phyloP scores from a whole-genome alignment of 2,113 vertebrate genomes.

The Takifugu flavidus region DNA sequence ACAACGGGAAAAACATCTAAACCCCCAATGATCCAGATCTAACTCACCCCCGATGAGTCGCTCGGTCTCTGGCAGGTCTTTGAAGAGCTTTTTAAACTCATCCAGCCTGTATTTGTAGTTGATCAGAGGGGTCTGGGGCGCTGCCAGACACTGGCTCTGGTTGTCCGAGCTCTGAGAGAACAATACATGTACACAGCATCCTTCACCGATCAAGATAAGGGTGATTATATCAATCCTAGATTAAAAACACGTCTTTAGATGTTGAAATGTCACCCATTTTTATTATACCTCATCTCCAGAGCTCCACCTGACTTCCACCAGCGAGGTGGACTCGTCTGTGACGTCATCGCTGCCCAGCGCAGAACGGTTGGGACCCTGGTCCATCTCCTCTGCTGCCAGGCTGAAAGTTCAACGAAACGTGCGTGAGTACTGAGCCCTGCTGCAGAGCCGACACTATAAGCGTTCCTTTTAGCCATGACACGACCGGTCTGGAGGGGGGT shows the following conservation, averaged over 20 bases:
- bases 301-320: conserved; percentile 45
- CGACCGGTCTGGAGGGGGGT: too few species aligned
- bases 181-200: conserved; percentile 1
- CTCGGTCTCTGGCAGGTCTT: conserved; percentile 83
- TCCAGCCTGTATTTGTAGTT: conserved; percentile 88
- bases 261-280: too few species aligned
- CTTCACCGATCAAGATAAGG: too few species aligned
- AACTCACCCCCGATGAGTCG: conserved; percentile 85
- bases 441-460: too few species aligned
- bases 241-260: too few species aligned
- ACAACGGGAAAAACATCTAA: neutral
- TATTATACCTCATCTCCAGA: conserved; percentile 64
- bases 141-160: conserved; percentile 36
- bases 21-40: neutral
- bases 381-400: conserved; percentile 49
- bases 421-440: too few species aligned
- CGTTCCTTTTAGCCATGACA: too few species aligned
- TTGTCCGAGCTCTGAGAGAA: conserved; percentile 49
- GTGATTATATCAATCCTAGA: too few species aligned
- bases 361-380: conserved; percentile 47
- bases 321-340: conserved; percentile 47
- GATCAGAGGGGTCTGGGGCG: conserved; percentile 76
- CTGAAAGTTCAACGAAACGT: neutral
- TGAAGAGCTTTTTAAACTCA: conserved; percentile 89
- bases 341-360: conserved; percentile 49